These are phyloP conservation scores for Scolopax rusticola DNA, from an alignment of 2,797 vertebrate species.

Conservation along the genomic window DNA sequence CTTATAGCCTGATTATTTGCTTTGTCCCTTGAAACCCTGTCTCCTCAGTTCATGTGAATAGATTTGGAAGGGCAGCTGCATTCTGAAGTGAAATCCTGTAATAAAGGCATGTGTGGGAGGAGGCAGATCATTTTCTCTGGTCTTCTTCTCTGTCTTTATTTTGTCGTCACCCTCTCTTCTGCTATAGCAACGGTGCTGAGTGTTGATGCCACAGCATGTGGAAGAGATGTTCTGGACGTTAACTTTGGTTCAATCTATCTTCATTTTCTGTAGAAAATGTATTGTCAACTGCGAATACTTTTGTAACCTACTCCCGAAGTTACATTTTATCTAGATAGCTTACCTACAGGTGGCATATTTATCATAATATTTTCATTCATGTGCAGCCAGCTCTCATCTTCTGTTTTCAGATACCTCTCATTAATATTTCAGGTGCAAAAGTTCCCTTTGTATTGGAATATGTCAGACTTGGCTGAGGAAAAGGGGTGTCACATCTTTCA, in stretches of 20 bases:
- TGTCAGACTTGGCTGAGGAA: neutral
- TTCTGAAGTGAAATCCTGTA: neutral
- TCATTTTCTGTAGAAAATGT: neutral
- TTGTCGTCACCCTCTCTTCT: conserved; percentile 7
- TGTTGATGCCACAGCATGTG: neutral
- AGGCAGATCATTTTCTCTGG: neutral
- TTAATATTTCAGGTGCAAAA: neutral
- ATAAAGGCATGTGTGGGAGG: neutral
- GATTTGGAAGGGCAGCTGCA: neutral
- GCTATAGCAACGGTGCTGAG: neutral
- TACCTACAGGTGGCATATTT: neutral
- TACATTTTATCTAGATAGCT: neutral
- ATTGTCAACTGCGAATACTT: neutral
- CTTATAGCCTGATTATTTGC: neutral
- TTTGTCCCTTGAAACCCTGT: neutral
- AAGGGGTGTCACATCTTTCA: neutral
- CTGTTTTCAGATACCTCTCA: conserved; percentile 3
- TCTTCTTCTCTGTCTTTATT: conserved; percentile 27
- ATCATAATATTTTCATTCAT: neutral
- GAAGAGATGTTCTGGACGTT: neutral
- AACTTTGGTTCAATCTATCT: neutral
- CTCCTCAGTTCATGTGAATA: neutral
- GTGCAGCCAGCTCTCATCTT: neutral
- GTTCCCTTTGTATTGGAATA: neutral
- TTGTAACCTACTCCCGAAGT: neutral